A percentile compares a stretch with the other conserved stretches of the same genome.
Conservation (phyloP, 23 tunicate species). For the Botrylloides violaceus region DNA sequence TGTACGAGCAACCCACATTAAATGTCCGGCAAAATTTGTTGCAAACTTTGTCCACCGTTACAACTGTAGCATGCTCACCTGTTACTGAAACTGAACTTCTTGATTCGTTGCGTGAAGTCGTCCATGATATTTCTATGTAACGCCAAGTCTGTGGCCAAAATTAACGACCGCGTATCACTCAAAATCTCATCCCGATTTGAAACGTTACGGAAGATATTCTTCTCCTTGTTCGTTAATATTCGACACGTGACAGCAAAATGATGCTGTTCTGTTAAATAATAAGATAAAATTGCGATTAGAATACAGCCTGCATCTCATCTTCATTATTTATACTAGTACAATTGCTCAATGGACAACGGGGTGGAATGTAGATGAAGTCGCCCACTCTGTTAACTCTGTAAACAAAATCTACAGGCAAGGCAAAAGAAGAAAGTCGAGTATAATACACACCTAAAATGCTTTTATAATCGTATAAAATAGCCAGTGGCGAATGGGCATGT, state of each 20-base stretch:
- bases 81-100: constrained; percentile 60
- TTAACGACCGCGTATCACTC: constrained; percentile 59
- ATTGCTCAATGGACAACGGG: no score
- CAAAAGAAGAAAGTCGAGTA: background rate
- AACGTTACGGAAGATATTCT: constrained; percentile 74
- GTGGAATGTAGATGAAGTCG: no score
- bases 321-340: no score
- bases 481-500: constrained; percentile 82
- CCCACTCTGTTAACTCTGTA: background rate
- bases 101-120: constrained; percentile 27
- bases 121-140: constrained; percentile 76
- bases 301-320: no score
- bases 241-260: constrained; percentile 90
- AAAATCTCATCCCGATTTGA: constrained; percentile 74
- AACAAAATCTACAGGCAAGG: background rate
- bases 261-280: constrained; percentile 66
- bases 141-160: constrained; percentile 80
- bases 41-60: background rate
- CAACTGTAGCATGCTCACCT: constrained; percentile 23
- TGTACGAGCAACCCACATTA: no score
- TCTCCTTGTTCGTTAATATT: constrained; percentile 67
- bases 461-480: constrained; percentile 80
- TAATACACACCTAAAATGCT: constrained; percentile 70
- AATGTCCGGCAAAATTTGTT: no score
- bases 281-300: no score